Conservation (phyloP, 2,888 invertebrate species). For the Brenthis hecate region DNA sequence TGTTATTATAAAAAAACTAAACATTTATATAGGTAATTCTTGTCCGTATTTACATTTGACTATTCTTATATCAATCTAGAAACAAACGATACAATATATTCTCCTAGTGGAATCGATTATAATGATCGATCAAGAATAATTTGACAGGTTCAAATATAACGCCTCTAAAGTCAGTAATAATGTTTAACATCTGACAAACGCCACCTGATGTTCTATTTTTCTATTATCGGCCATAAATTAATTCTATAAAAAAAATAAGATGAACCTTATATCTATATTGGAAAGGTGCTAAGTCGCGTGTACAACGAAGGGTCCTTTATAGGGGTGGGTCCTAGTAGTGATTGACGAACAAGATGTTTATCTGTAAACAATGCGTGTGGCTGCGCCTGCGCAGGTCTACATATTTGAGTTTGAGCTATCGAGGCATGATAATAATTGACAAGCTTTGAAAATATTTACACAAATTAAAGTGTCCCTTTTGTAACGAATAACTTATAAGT, state of each 20-base stretch:
- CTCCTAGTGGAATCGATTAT: slow-evolving; percentile 17
- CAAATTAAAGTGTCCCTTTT: neutral
- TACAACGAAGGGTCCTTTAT: slow-evolving; percentile 22
- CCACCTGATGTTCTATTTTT: slow-evolving; percentile 56
- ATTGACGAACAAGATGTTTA: slow-evolving; percentile 72
- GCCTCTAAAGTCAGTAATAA: slow-evolving; percentile 53
- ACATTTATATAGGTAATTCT: too few relatives aligned
- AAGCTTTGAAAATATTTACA: slow-evolving; percentile 32
- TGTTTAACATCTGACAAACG: slow-evolving; percentile 52
- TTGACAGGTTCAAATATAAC: slow-evolving; percentile 41
- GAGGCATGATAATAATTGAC: slow-evolving; percentile 53
- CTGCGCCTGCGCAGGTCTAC: slow-evolving; percentile 49
- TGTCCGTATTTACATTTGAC: too few relatives aligned
- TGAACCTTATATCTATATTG: slow-evolving; percentile 7
- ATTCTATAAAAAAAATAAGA: slow-evolving; percentile 17
- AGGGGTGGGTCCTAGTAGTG: slow-evolving; percentile 50
- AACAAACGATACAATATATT: neutral
- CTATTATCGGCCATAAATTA: slow-evolving; percentile 52
- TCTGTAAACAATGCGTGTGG: slow-evolving; percentile 76
- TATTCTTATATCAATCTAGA: neutral
- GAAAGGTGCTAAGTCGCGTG: slow-evolving; percentile 30
- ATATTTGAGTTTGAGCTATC: slow-evolving; percentile 56
- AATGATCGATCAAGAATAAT: slow-evolving; percentile 30
- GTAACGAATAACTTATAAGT: too few relatives aligned
- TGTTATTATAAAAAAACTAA: too few relatives aligned